Evolutionary conservation across 2,888 invertebrate species (phyloP).

Genomic region (Aphrophora alni): DNA sequence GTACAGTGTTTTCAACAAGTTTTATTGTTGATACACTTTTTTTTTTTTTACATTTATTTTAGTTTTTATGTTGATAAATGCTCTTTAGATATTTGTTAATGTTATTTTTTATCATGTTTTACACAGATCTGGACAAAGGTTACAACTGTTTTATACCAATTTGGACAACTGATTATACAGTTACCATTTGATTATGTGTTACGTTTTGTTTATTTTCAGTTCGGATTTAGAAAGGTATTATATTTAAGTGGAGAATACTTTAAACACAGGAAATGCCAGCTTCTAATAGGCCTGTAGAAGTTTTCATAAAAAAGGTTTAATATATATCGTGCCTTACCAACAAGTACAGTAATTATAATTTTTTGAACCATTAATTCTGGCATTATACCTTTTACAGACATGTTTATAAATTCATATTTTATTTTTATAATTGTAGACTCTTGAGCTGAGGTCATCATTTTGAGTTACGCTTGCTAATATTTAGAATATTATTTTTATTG

Average conservation of each 20-base stretch:
- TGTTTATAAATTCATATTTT: background rate
- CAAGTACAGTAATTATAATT: background rate
- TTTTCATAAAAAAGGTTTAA: background rate
- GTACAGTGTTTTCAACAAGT: background rate
- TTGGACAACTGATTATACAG: background rate
- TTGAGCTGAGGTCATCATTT: too few relatives aligned
- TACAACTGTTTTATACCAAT: background rate
- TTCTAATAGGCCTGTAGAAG: background rate
- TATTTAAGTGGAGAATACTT: background rate
- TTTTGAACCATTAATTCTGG: background rate
- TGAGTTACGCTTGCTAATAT: too few relatives aligned
- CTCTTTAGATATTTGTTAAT: background rate
- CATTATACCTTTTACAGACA: background rate
- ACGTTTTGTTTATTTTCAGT: background rate
- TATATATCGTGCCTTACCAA: background rate
- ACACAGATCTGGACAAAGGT: background rate
- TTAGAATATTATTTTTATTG: too few relatives aligned
- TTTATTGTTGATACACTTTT: background rate
- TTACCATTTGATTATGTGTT: background rate
- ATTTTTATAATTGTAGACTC: background rate
- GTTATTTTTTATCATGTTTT: background rate
- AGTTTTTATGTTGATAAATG: background rate
- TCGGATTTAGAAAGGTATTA: background rate
- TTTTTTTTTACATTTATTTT: background rate
- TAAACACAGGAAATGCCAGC: background rate